Evolutionary conservation across 2,113 vertebrate genomes (phyloP).

Genomic region (Pelecanus crispus): DNA sequence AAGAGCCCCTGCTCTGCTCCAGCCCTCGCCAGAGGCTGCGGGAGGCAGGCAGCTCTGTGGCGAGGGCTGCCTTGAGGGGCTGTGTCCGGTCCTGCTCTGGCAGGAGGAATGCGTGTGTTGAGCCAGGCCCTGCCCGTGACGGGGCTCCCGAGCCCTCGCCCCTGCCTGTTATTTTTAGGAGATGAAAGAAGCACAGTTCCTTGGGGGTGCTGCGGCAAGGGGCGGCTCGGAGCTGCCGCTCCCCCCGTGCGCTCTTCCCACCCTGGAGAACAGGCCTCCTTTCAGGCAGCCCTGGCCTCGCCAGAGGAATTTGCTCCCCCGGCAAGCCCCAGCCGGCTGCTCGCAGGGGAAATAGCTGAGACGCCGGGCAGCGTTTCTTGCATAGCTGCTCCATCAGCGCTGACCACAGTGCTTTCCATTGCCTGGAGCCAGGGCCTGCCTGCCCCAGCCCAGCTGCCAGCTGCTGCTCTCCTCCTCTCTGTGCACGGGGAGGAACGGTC

Average conservation of each 20-base stretch:
- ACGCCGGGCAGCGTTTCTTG: background rate
- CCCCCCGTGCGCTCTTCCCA: background rate
- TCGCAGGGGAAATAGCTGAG: background rate
- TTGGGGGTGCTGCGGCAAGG: background rate
- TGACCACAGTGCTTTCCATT: slow-evolving; percentile 16
- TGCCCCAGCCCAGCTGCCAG: background rate
- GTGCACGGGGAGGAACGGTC: fast-evolving
- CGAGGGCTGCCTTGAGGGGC: background rate
- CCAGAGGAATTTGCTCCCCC: background rate
- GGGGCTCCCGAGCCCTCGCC: background rate
- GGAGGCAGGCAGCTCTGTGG: background rate
- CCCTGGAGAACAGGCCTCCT: background rate
- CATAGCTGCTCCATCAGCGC: background rate
- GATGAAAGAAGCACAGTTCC: slow-evolving; percentile 5
- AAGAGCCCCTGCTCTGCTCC: background rate
- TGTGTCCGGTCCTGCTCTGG: fast-evolving
- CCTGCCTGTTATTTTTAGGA: background rate
- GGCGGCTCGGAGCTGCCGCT: background rate
- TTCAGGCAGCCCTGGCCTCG: background rate
- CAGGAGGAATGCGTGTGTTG: fast-evolving
- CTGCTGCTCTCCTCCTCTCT: background rate
- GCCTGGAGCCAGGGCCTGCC: background rate
- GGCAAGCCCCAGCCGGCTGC: background rate
- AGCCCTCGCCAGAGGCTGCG: background rate
- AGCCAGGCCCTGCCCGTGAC: background rate